Percentiles rank a stretch among this genome's conserved stretches.
These are phyloP conservation scores for Eptatretus burgeri DNA, from an alignment of 2,113 vertebrate genomes.

Conservation along the genomic window DNA sequence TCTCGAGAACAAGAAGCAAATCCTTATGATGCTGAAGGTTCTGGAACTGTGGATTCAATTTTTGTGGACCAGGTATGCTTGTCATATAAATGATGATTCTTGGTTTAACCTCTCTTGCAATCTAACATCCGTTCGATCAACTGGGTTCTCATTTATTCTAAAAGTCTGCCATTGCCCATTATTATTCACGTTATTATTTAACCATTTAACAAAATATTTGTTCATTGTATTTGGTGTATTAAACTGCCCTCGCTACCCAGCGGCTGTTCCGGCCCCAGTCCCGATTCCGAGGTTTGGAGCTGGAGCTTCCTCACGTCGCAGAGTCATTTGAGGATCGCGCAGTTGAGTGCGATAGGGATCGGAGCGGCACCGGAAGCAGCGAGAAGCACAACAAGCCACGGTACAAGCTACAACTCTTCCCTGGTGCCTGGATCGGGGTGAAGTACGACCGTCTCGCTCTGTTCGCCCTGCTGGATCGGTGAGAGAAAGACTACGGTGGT, in stretches of 20 bases:
- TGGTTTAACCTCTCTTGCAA: no score
- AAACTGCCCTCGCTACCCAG: not conserved
- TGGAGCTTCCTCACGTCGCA: not conserved
- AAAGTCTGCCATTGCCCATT: no score
- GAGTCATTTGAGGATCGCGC: not conserved
- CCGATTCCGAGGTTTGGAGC: constrained; percentile 3
- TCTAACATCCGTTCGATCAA: no score
- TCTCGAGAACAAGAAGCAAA: not conserved
- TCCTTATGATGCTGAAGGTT: not conserved
- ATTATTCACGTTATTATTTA: no score
- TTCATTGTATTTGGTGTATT: no score
- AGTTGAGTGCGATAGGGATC: not conserved
- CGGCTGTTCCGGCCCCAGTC: constrained; percentile 4
- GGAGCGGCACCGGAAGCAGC: not conserved
- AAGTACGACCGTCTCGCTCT: constrained; percentile 67
- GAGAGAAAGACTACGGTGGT: constrained; percentile 10
- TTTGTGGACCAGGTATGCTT: constrained; percentile 1
- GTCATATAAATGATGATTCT: no score
- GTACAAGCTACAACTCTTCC: constrained; percentile 63
- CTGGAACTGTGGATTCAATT: not conserved
- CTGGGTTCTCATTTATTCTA: no score
- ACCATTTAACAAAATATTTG: no score
- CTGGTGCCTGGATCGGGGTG: constrained; percentile 69
- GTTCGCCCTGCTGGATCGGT: constrained; percentile 60
- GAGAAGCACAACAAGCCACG: constrained; percentile 27